phyloP scores from a whole-genome alignment of 2,113 vertebrate genomes.

The Ctenodactylus gundi region DNA sequence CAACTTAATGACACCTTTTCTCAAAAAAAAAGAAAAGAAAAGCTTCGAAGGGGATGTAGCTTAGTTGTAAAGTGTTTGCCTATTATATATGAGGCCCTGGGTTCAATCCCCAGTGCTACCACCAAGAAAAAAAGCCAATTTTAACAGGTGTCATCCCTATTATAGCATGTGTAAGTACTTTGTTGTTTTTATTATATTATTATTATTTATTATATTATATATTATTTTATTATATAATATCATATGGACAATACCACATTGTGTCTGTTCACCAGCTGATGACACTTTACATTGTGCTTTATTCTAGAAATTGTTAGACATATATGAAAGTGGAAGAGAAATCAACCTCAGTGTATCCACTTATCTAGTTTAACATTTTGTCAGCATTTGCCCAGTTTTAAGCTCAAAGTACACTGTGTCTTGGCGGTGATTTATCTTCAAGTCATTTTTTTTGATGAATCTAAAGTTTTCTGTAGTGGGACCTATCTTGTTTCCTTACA shows the following conservation, averaged over 20 bases:
- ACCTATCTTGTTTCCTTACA: background rate
- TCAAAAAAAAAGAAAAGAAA: background rate
- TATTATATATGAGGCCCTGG: background rate
- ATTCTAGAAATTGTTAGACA: background rate
- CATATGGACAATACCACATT: background rate
- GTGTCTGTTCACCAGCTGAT: background rate
- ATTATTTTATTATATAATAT: background rate
- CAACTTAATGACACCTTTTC: background rate
- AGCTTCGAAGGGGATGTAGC: background rate
- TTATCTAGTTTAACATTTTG: background rate
- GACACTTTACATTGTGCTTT: background rate
- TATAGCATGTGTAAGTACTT: background rate
- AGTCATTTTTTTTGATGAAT: constrained; percentile 41
- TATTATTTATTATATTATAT: no score
- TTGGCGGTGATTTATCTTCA: background rate
- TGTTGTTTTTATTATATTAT: background rate
- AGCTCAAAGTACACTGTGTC: background rate
- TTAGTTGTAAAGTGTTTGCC: background rate
- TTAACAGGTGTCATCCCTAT: background rate
- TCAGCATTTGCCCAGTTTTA: background rate
- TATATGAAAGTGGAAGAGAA: background rate
- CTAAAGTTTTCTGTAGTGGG: background rate
- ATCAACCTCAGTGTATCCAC: background rate
- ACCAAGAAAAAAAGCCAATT: background rate
- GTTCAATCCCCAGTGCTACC: background rate